Percentiles rank a stretch among this genome's conserved stretches.
Evolutionary conservation across 2,888 invertebrate species (phyloP).

Genomic region (Sinodicranocentrus sp.): DNA sequence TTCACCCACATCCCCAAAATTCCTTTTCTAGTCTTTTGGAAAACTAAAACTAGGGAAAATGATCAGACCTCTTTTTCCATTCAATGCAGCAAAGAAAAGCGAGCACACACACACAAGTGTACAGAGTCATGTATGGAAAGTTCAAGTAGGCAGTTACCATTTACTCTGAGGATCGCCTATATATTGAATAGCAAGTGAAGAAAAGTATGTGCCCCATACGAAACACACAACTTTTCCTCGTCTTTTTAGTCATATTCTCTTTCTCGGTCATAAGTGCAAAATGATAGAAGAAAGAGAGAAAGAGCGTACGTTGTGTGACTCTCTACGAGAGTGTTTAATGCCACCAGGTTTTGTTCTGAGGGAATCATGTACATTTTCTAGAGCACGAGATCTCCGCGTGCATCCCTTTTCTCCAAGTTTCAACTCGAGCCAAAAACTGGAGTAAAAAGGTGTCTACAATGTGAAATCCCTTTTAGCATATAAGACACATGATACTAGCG

Average conservation of each 20-base stretch:
- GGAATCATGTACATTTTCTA: not conserved
- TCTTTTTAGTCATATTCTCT: not conserved
- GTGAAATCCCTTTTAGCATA: not conserved
- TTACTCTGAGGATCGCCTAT: not conserved
- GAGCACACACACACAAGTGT: constrained; percentile 17
- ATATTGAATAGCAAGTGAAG: constrained; percentile 30
- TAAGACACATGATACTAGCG: too few species aligned
- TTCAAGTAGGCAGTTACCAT: constrained; percentile 26
- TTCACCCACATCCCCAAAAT: too few species aligned
- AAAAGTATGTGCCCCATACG: too few species aligned
- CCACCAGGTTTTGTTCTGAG: constrained; percentile 27
- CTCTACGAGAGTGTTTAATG: not conserved
- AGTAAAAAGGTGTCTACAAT: constrained; percentile 6
- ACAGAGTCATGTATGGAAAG: constrained; percentile 3
- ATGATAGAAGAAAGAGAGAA: constrained; percentile 21
- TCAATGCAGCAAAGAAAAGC: constrained; percentile 14
- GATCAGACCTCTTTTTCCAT: constrained; percentile 32
- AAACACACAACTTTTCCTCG: not conserved
- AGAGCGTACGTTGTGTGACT: not conserved
- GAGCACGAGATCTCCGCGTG: constrained; percentile 42
- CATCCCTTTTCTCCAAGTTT: not conserved
- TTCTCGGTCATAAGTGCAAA: constrained; percentile 32
- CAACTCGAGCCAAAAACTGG: constrained; percentile 20
- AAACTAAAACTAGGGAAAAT: constrained; percentile 37
- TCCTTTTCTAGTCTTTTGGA: constrained; percentile 32